These are phyloP conservation scores for Gambusia yucatana DNA, from an alignment of 2,797 vertebrate species.

Conservation along the genomic window DNA sequence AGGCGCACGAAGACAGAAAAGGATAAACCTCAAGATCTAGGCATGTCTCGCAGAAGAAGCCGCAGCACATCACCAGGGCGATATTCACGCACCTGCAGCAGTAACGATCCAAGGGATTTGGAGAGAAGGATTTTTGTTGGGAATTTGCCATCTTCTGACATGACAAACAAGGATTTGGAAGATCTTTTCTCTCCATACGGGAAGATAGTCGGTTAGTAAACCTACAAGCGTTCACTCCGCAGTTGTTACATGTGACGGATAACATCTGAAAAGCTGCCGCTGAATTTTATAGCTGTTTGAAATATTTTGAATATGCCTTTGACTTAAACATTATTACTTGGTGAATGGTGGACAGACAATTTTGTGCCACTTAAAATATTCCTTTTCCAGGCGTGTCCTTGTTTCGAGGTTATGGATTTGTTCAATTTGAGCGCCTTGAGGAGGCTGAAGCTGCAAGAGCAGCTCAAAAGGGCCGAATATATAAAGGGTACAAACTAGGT, in stretches of 20 bases:
- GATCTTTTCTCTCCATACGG: slow-evolving; percentile 88
- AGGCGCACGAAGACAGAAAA: slow-evolving; percentile 60
- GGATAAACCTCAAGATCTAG: slow-evolving; percentile 52
- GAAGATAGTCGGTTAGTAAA: slow-evolving; percentile 90
- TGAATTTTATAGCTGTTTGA: slow-evolving; percentile 22
- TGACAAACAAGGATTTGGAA: slow-evolving; percentile 90
- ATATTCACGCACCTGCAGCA: slow-evolving; percentile 82
- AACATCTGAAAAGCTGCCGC: slow-evolving; percentile 10
- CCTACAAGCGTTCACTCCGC: slow-evolving; percentile 27
- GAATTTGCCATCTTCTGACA: slow-evolving; percentile 90
- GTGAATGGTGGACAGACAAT: slow-evolving; percentile 10
- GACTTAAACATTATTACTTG: not conserved
- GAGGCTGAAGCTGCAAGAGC: slow-evolving; percentile 91
- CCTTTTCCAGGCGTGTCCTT: slow-evolving; percentile 89
- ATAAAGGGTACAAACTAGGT: slow-evolving; percentile 94
- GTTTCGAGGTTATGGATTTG: slow-evolving; percentile 91
- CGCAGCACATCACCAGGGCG: slow-evolving; percentile 74
- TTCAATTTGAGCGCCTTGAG: slow-evolving; percentile 89
- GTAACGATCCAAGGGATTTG: slow-evolving; percentile 88
- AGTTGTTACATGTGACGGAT: slow-evolving; percentile 32
- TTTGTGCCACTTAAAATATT: slow-evolving; percentile 78
- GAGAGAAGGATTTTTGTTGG: slow-evolving; percentile 92
- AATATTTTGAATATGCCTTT: slow-evolving; percentile 16
- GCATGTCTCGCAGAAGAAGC: slow-evolving; percentile 88
- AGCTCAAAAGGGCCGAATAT: slow-evolving; percentile 89